phyloP scores from a whole-genome alignment of 2,797 vertebrate genomes.

The Cyclura pinguis region DNA sequence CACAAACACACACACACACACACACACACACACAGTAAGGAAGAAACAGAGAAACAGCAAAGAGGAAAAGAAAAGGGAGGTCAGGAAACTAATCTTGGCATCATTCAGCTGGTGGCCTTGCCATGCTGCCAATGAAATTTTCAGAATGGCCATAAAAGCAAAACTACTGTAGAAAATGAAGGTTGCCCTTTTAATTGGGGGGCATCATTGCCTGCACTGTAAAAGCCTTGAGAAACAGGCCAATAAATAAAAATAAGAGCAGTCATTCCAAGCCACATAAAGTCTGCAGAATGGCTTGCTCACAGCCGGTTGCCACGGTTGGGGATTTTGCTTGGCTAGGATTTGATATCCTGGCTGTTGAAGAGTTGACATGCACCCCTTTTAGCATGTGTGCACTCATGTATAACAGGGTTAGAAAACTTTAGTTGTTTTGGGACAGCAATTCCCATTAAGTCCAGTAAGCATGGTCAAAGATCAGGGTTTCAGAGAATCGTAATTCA shows the following conservation, averaged over 20 bases:
- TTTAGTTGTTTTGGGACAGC: neutral
- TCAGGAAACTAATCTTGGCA: neutral
- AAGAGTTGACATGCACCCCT: neutral
- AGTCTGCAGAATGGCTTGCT: constrained; percentile 36
- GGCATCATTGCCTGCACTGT: constrained; percentile 53
- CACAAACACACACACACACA: neutral
- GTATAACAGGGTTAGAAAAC: neutral
- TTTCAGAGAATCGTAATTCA: neutral
- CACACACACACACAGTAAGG: neutral
- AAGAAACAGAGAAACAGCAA: constrained; percentile 54
- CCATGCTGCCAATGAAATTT: constrained; percentile 73
- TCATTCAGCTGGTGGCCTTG: constrained; percentile 55
- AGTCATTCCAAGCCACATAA: constrained; percentile 42
- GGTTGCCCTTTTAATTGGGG: constrained; percentile 57
- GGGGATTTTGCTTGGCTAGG: neutral
- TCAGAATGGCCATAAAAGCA: constrained; percentile 72
- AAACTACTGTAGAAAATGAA: constrained; percentile 69
- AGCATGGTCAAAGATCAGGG: neutral
- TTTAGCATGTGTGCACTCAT: neutral
- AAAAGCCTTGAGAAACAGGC: constrained; percentile 61
- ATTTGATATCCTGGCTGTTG: constrained; percentile 14
- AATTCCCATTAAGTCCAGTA: neutral
- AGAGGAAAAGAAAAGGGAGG: constrained; percentile 1
- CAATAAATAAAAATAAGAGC: constrained; percentile 56
- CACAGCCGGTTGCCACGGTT: neutral